phyloP scores from a whole-genome alignment of 2,797 vertebrate genomes.

The Bradypus variegatus region DNA sequence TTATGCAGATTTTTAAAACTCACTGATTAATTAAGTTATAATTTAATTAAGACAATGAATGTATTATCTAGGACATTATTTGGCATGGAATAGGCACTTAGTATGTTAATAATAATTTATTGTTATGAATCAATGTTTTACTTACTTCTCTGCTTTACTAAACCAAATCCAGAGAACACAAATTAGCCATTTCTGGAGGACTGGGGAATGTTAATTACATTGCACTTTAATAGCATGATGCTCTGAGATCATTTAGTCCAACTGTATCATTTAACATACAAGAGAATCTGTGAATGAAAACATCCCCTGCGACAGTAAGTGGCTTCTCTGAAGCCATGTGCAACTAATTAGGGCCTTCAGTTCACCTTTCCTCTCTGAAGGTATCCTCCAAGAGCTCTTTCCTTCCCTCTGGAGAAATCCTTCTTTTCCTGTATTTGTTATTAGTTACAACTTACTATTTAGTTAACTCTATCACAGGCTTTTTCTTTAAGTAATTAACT shows the following conservation, averaged over 20 bases:
- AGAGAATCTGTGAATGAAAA: slow-evolving; percentile 19
- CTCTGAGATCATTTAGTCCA: slow-evolving; percentile 38
- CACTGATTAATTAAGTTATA: neutral
- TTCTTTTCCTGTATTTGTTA: slow-evolving; percentile 41
- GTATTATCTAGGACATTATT: neutral
- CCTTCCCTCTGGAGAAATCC: slow-evolving; percentile 37
- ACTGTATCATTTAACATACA: slow-evolving; percentile 21
- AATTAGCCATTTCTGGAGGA: slow-evolving; percentile 24
- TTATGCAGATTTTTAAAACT: slow-evolving; percentile 9
- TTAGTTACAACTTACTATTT: neutral
- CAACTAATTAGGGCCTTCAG: slow-evolving; percentile 38
- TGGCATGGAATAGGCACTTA: neutral
- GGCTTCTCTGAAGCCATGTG: slow-evolving; percentile 29
- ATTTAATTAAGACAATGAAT: slow-evolving; percentile 23
- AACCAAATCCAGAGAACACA: slow-evolving; percentile 30
- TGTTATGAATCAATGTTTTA: neutral
- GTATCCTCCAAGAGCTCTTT: slow-evolving; percentile 18
- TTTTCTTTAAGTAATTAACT: slow-evolving; percentile 37
- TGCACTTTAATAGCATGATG: slow-evolving; percentile 16
- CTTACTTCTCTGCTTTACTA: neutral
- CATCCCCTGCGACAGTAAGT: slow-evolving; percentile 21
- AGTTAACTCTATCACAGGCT: slow-evolving; percentile 24
- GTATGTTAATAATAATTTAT: neutral
- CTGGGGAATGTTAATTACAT: slow-evolving; percentile 8
- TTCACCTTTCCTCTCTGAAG: slow-evolving; percentile 32